Evolutionary conservation across 2,888 invertebrate genomes (phyloP).

Genomic region (Drosophila subsilvestris): DNA sequence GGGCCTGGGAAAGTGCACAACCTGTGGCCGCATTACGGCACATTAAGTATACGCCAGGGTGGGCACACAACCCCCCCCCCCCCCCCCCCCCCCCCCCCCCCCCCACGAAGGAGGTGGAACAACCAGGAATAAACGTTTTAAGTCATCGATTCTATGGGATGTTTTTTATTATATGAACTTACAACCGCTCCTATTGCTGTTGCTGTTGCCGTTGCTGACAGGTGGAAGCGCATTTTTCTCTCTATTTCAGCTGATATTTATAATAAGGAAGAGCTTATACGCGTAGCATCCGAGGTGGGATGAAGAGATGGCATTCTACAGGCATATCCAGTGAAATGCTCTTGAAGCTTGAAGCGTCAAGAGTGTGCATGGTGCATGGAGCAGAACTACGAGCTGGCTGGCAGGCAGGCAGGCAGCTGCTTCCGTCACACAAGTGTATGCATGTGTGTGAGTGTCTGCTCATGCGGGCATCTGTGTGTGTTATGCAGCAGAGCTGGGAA

Average conservation of each 20-base stretch:
- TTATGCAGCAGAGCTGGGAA: slow-evolving; percentile 6
- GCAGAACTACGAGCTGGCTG: slow-evolving; percentile 13
- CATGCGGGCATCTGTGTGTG: slow-evolving; percentile 2
- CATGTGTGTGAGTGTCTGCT: slow-evolving; percentile 9
- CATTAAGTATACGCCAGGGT: slow-evolving; percentile 30
- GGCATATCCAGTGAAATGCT: neutral
- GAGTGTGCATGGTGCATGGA: slow-evolving; percentile 5
- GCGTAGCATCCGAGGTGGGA: neutral
- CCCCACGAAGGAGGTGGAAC: slow-evolving; percentile 3
- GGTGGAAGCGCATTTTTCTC: slow-evolving; percentile 5
- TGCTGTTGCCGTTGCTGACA: slow-evolving; percentile 29
- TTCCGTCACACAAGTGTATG: slow-evolving; percentile 46
- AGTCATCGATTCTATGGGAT: slow-evolving; percentile 27
- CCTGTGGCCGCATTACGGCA: slow-evolving; percentile 19
- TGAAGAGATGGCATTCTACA: neutral
- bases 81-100: too few relatives aligned
- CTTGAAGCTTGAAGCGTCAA: slow-evolving; percentile 21
- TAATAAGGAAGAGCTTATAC: slow-evolving; percentile 15
- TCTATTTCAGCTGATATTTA: slow-evolving; percentile 18
- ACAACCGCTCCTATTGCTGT: neutral
- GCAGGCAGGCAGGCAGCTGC: slow-evolving; percentile 47
- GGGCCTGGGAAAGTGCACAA: slow-evolving; percentile 33
- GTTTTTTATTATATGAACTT: neutral
- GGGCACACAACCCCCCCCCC: neutral
- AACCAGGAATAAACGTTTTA: slow-evolving; percentile 56